A percentile compares a stretch with the other conserved stretches of the same genome.
phyloP scores from a whole-genome alignment of 2,797 vertebrate genomes.

The Alauda arvensis region DNA sequence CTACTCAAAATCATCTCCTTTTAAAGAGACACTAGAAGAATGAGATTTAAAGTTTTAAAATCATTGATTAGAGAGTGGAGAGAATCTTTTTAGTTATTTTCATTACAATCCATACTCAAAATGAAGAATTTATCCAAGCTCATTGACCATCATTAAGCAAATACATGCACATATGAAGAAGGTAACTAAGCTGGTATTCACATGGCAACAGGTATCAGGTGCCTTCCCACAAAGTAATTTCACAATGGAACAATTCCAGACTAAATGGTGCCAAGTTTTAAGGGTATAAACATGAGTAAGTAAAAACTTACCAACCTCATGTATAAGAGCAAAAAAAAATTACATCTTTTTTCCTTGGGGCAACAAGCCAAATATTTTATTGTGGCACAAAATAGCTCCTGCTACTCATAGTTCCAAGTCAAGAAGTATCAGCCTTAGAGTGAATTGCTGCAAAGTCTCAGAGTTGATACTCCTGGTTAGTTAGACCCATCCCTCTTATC shows the following conservation, averaged over 20 bases:
- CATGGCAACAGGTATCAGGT: not conserved
- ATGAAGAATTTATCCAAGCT: not conserved
- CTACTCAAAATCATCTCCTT: not conserved
- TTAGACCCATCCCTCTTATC: not conserved
- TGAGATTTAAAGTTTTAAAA: not conserved
- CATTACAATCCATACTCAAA: not conserved
- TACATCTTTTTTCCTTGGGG: not conserved
- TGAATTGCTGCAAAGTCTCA: not conserved
- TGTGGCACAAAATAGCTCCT: not conserved
- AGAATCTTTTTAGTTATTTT: not conserved
- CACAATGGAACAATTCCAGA: not conserved
- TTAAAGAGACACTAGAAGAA: not conserved
- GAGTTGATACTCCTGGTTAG: not conserved
- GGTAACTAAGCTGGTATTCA: not conserved
- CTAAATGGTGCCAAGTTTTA: not conserved
- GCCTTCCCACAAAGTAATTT: not conserved
- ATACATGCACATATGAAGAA: not conserved
- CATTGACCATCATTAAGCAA: not conserved
- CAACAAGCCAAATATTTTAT: not conserved
- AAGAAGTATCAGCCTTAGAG: not conserved
- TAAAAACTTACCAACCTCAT: not conserved
- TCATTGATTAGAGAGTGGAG: not conserved
- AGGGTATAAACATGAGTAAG: accelerated
- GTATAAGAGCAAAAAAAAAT: not conserved
- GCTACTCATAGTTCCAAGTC: not conserved